Percentiles rank a stretch among this genome's conserved stretches.
Conservation (phyloP, 2,888 invertebrate species). For the Cenopis cana region DNA sequence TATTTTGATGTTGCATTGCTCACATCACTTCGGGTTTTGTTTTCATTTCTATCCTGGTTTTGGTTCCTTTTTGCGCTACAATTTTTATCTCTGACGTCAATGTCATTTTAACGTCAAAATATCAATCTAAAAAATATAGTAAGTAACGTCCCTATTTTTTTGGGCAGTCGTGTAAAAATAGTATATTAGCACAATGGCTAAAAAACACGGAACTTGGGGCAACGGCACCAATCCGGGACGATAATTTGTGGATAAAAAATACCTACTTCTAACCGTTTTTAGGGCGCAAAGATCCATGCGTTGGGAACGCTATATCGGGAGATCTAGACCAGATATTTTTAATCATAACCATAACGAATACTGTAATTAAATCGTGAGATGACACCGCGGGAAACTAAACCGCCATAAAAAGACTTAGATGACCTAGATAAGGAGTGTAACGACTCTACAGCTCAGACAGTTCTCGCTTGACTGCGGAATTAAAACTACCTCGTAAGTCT, state of each 20-base stretch:
- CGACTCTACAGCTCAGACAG: slow-evolving; percentile 2
- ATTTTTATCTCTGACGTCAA: neutral
- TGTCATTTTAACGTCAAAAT: neutral
- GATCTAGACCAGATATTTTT: slow-evolving; percentile 55
- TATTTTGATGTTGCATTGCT: neutral
- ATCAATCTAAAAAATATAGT: slow-evolving; percentile 29
- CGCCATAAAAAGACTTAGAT: slow-evolving; percentile 43
- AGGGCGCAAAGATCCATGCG: slow-evolving; percentile 63
- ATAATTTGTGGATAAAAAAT: slow-evolving; percentile 50
- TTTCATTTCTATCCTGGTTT: neutral
- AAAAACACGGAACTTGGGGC: slow-evolving; percentile 52
- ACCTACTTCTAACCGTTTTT: slow-evolving; percentile 61
- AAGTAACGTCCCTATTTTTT: no score
- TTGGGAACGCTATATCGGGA: slow-evolving; percentile 57
- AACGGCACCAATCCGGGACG: slow-evolving; percentile 58
- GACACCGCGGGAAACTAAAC: slow-evolving; percentile 47
- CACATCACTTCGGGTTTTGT: neutral
- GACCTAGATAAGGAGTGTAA: slow-evolving; percentile 33
- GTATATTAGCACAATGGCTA: slow-evolving; percentile 35
- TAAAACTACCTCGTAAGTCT: neutral
- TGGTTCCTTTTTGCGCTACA: neutral
- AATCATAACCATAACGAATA: slow-evolving; percentile 49
- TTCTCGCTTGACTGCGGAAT: neutral
- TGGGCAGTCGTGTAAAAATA: no score
- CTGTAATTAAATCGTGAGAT: slow-evolving; percentile 57